These are phyloP conservation scores for Drosophila pseudoobscura DNA, from an alignment of 1,140 invertebrate genomes.

Conservation along the genomic window DNA sequence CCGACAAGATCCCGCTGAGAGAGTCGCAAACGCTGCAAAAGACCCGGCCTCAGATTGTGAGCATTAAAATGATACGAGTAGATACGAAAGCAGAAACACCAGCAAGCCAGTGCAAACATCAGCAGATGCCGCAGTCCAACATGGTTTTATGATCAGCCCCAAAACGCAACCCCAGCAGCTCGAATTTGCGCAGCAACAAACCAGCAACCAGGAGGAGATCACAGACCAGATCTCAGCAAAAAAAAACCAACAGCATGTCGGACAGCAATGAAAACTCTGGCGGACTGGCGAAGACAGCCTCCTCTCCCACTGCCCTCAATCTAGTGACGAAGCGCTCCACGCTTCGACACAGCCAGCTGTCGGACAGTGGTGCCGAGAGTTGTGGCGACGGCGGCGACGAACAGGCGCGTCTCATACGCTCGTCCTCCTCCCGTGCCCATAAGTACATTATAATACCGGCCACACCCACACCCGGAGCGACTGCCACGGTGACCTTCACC, in stretches of 20 bases:
- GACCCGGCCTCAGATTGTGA: conserved; percentile 51
- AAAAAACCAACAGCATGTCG: conserved; percentile 36
- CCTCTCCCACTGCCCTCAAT: conserved; percentile 57
- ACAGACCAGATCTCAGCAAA: neutral
- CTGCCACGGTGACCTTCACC: conserved; percentile 73
- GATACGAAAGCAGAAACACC: conserved; percentile 54
- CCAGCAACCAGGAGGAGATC: conserved; percentile 6
- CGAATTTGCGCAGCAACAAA: conserved; percentile 21
- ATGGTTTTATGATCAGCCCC: conserved; percentile 65
- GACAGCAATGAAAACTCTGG: conserved; percentile 23
- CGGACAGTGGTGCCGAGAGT: conserved; percentile 76
- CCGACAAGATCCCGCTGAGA: conserved; percentile 14
- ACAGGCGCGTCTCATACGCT: conserved; percentile 66
- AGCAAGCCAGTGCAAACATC: conserved; percentile 43
- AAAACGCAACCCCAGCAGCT: conserved; percentile 15
- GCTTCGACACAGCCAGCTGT: conserved; percentile 68
- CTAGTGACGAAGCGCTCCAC: conserved; percentile 38
- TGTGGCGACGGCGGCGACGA: conserved; percentile 68
- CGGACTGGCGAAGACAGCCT: conserved; percentile 46
- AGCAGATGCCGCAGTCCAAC: conserved; percentile 34
- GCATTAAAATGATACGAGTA: conserved; percentile 62
- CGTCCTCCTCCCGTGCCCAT: conserved; percentile 63
- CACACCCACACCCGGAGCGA: conserved; percentile 55
- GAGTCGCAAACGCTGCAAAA: conserved; percentile 14
- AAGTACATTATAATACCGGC: conserved; percentile 81